These are phyloP conservation scores for Periophthalmodon schlosseri DNA, from an alignment of 2,113 vertebrate genomes.

Conservation along the genomic window DNA sequence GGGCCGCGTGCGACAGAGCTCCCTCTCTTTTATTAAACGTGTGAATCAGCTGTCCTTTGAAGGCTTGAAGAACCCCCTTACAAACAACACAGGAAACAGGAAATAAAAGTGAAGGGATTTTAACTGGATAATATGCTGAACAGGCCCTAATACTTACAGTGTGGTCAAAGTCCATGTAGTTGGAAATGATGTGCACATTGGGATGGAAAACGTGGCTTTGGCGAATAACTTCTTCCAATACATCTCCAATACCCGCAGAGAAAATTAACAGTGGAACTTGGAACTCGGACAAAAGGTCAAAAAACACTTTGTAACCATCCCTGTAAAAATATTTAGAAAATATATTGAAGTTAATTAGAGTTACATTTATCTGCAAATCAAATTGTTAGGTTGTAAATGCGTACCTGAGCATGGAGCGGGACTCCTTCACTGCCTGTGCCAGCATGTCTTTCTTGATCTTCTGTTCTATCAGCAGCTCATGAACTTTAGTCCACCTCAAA, in stretches of 20 bases:
- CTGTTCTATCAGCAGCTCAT: slow-evolving; percentile 83
- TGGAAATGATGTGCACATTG: slow-evolving; percentile 86
- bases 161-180: slow-evolving; percentile 90
- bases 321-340: slow-evolving; percentile 55
- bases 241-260: slow-evolving; percentile 84
- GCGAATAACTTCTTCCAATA: slow-evolving; percentile 84
- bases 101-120: background rate
- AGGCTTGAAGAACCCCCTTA: slow-evolving; percentile 81
- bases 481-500: slow-evolving; percentile 86
- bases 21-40: slow-evolving; percentile 87
- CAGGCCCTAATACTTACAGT: slow-evolving; percentile 68
- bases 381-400: background rate
- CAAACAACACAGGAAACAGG: background rate
- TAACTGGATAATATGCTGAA: background rate
- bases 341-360: background rate
- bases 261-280: slow-evolving; percentile 87
- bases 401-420: slow-evolving; percentile 82
- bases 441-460: slow-evolving; percentile 81
- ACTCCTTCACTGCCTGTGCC: slow-evolving; percentile 80
- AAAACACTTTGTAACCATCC: slow-evolving; percentile 81
- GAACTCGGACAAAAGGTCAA: slow-evolving; percentile 75
- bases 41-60: slow-evolving; percentile 88
- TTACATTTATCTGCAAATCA: background rate
- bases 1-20: slow-evolving; percentile 66
- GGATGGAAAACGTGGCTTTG: slow-evolving; percentile 81